Evolutionary conservation across 2,797 vertebrate genomes (phyloP), one percentile per base, ranked within the genome.

Genomic region (Chelmon rostratus): DNA sequence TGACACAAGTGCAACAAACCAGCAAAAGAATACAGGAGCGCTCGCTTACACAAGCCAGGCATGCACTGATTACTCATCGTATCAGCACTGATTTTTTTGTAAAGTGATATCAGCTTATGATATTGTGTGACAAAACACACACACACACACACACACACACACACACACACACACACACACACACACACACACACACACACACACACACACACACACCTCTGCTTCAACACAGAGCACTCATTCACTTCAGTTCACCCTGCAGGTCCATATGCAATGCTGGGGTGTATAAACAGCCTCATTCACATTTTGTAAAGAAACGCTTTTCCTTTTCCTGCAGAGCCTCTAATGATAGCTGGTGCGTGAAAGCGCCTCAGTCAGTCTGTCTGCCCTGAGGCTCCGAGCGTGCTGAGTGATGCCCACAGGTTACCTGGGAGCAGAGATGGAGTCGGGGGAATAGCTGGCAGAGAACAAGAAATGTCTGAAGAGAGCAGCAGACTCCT

Each of bases 301-400:
- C 82, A 81, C 57, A 28, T 35, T 52, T 31, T 31, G 15, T 31
- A 6, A 61, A 66, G 40, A 71, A 53, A 75, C 13, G 21, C 83
- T 91, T n/a, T 83, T 91, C 87, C 83, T 87, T 85, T 78, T 83
- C 72, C 85, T 70, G 72, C 64, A 44, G 82, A 64, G 66, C 58
- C 53, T 63, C 52, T 76, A 52, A 78, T 58, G 79, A 78, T 12
- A 80, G 78, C 53, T 63, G 62, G 28, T 53, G 76, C 1, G 28
- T 82, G 37, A 81, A 82, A 75, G 73, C 19, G 6, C 33, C 53
- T 8, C 65, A 64, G 58, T 71, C 68, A 46, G 81, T 70, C 44
- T 1, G 76, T 50, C 78, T 63, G 69, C 23, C 76, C 62, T 0
- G 50, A 79, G 73, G 85, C 69, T 56, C 52, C 3, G 13, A 59